A percentile compares a stretch with the other conserved stretches of the same genome.
Conservation (phyloP, 2,113 vertebrate species). For the Dipodomys ordii region DNA sequence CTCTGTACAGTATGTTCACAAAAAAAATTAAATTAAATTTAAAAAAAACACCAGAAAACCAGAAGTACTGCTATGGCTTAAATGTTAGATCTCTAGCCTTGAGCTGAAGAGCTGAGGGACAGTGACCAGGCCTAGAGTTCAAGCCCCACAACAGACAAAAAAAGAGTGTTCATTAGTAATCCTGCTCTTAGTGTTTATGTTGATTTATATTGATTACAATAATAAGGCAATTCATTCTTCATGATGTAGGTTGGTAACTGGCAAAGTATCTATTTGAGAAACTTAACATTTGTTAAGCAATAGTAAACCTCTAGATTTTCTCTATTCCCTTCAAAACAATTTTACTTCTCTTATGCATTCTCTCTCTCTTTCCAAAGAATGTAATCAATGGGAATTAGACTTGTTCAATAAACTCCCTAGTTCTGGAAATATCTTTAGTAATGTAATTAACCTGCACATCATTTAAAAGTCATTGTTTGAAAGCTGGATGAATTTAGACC, state of each 20-base stretch:
- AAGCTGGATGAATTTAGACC: constrained; percentile 64
- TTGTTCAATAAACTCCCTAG: constrained; percentile 61
- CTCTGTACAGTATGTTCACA: too few relatives aligned
- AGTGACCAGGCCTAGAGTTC: too few relatives aligned
- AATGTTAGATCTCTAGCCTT: too few relatives aligned
- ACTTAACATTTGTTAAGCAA: constrained; percentile 55
- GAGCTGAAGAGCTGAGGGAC: too few relatives aligned
- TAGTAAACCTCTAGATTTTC: constrained; percentile 58
- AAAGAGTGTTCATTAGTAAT: constrained; percentile 47
- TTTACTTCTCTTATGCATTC: constrained; percentile 4
- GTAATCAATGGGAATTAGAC: constrained; percentile 70
- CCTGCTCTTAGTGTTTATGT: constrained; percentile 38
- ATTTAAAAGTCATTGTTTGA: constrained; percentile 62
- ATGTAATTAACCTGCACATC: constrained; percentile 50
- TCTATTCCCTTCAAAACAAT: constrained; percentile 53
- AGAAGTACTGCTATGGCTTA: too few relatives aligned
- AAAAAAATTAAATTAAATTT: too few relatives aligned
- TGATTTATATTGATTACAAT: constrained; percentile 61
- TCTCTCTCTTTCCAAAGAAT: constrained; percentile 30
- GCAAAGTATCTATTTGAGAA: constrained; percentile 54
- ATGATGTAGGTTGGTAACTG: constrained; percentile 53
- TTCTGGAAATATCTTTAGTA: constrained; percentile 63
- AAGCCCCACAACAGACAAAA: too few relatives aligned
- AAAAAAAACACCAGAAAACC: too few relatives aligned
- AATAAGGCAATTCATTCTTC: constrained; percentile 57